Evolutionary conservation across 2,888 invertebrate genomes (phyloP).

Genomic region (Leptarthrus brevirostris): DNA sequence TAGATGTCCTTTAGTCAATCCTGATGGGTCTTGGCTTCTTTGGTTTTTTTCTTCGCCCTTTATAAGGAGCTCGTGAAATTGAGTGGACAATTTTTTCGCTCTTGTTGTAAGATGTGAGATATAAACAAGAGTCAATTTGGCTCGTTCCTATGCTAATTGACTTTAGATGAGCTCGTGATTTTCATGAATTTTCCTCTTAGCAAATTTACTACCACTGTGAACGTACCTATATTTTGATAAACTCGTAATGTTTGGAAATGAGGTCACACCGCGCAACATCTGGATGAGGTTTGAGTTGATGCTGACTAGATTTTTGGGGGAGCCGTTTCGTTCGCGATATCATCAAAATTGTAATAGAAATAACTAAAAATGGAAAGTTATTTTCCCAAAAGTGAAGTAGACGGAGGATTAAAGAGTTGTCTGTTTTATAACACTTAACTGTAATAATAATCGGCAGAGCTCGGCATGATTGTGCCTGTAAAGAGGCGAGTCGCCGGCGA

Average conservation of each 20-base stretch:
- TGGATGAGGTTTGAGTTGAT: not conserved
- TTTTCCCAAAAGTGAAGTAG: no score
- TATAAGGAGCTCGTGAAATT: slow-evolving; percentile 17
- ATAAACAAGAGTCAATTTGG: slow-evolving; percentile 3
- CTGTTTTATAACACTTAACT: no score
- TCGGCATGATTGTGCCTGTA: no score
- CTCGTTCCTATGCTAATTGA: slow-evolving; percentile 46
- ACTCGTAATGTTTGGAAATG: slow-evolving; percentile 22
- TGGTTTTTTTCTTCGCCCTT: not conserved
- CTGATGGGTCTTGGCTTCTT: slow-evolving; percentile 7
- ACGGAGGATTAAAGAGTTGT: no score
- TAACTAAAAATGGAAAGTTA: no score
- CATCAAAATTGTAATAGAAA: no score
- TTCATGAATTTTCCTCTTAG: slow-evolving; percentile 28
- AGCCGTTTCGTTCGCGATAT: no score
- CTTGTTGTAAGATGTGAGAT: not conserved
- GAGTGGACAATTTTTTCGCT: slow-evolving; percentile 28
- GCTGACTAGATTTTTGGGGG: no score
- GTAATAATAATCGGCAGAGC: no score
- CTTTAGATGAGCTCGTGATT: slow-evolving; percentile 47
- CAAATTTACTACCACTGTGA: slow-evolving; percentile 6
- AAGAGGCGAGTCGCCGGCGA: no score
- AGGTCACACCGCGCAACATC: not conserved
- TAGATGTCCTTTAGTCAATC: slow-evolving; percentile 18
- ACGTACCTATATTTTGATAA: slow-evolving; percentile 22